Evolutionary conservation across 2,888 invertebrate species (phyloP), one percentile per base, ranked within the genome.

Genomic region (Cenopis cana): DNA sequence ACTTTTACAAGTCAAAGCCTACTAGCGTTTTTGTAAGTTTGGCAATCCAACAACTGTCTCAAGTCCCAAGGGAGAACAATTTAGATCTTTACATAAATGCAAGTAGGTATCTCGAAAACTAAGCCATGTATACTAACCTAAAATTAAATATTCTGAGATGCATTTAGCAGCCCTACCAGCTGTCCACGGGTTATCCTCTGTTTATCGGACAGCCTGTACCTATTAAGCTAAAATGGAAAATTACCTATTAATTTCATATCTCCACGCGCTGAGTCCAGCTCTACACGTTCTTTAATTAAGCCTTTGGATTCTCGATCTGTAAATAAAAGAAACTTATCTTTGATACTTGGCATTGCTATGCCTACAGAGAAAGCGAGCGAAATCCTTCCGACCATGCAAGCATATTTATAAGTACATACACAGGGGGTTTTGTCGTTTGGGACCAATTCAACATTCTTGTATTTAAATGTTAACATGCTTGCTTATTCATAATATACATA

Each of bases 181-280:
- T 24, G 24, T 24, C 24, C 24, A 24, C 24, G 24, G 24, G 4
- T 4, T 24, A 24, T 24, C 24, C 24, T 24, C 24, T 1, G 24
- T 24, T 1, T 24, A 24, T 24, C 2, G 24, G 24, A 24, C 24
- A 24, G 2, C 24, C 24, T 24, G 24, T 24, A 24, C n/a, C n/a
- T 24, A 59, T 38, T n/a, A 6, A 60, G 29, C 6, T 52, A 36
- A 50, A 18, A 20, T 18, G 18, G 54, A 68, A 60, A 29, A 56
- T 71, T 71, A 71, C 71, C 71, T 71, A 71, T 71, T 71, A 71
- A 71, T 71, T 71, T 71, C 71, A 71, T 71, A 71, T 71, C 71
- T 71, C 38, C 71, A 55, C 71, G 55, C 66, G 71, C 71, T 67
- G 59, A 60, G 29, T 60, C 71, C 71, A 71, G 71, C 71, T 66